phyloP scores from a whole-genome alignment of 2,113 vertebrate species.

The Acinonyx jubatus region DNA sequence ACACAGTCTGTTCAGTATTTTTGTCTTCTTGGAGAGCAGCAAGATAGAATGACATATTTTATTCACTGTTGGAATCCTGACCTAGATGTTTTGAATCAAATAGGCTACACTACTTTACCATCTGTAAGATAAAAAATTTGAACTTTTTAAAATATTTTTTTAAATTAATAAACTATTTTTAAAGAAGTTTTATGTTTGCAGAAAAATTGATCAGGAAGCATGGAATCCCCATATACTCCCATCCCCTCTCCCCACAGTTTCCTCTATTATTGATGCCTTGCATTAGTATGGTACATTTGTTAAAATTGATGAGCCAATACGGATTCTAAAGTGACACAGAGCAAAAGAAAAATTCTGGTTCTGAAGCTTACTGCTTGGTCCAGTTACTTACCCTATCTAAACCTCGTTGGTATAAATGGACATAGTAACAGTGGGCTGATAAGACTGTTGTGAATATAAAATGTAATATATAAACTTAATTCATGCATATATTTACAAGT shows the following conservation, averaged over 20 bases:
- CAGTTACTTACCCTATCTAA: neutral
- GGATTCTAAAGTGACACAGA: neutral
- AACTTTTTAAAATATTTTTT: neutral
- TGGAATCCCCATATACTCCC: neutral
- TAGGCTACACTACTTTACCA: neutral
- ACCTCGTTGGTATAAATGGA: neutral
- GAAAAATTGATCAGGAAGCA: neutral
- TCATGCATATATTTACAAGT: neutral
- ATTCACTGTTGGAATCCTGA: neutral
- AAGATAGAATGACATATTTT: neutral
- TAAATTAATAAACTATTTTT: neutral
- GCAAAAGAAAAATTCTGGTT: neutral
- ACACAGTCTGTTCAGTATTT: neutral
- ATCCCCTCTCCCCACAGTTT: neutral
- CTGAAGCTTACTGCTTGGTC: neutral
- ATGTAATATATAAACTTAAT: neutral
- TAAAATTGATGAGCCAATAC: neutral
- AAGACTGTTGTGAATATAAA: neutral
- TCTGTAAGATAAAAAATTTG: neutral
- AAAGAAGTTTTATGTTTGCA: neutral
- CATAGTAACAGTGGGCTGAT: neutral
- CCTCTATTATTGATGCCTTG: neutral
- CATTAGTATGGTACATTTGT: neutral
- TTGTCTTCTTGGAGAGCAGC: neutral
- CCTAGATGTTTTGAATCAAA: neutral